Evolutionary conservation across 1,140 invertebrate genomes (phyloP).

Genomic region (Anastrepha obliqua): DNA sequence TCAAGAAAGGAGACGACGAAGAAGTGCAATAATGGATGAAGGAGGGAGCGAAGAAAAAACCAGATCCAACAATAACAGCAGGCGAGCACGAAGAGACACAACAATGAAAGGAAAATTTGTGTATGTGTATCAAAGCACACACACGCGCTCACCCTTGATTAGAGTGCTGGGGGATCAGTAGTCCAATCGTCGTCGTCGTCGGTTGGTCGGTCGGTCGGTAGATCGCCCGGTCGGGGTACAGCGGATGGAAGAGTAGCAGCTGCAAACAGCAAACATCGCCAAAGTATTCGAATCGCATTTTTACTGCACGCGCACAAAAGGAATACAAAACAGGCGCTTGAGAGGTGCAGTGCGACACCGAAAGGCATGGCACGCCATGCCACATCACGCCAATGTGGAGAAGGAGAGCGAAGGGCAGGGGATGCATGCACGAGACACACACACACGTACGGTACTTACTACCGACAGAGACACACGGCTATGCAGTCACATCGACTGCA

Average conservation of each 20-base stretch:
- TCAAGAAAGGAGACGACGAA: constrained; percentile 16
- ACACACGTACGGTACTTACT: not conserved
- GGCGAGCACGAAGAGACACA: constrained; percentile 23
- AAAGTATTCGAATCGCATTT: constrained; percentile 41
- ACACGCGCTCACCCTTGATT: not conserved
- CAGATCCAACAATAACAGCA: constrained; percentile 33
- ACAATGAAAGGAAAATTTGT: constrained; percentile 2
- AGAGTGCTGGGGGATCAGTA: not conserved
- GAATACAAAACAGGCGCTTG: constrained; percentile 35
- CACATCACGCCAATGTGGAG: not conserved
- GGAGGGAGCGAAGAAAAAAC: not conserved
- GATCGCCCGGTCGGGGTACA: not conserved
- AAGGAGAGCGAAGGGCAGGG: not conserved
- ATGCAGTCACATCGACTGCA: not conserved
- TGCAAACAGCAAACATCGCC: constrained; percentile 48
- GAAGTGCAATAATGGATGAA: constrained; percentile 8
- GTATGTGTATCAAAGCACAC: not conserved
- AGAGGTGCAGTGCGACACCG: not conserved
- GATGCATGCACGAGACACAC: not conserved
- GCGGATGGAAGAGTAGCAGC: constrained; percentile 38
- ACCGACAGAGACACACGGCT: not conserved
- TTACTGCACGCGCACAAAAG: constrained; percentile 49
- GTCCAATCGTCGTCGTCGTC: not conserved
- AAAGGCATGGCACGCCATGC: not conserved
- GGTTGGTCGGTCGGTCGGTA: not conserved